Evolutionary conservation across 2,888 invertebrate species (phyloP).

Genomic region (Agriopis leucophaearia): DNA sequence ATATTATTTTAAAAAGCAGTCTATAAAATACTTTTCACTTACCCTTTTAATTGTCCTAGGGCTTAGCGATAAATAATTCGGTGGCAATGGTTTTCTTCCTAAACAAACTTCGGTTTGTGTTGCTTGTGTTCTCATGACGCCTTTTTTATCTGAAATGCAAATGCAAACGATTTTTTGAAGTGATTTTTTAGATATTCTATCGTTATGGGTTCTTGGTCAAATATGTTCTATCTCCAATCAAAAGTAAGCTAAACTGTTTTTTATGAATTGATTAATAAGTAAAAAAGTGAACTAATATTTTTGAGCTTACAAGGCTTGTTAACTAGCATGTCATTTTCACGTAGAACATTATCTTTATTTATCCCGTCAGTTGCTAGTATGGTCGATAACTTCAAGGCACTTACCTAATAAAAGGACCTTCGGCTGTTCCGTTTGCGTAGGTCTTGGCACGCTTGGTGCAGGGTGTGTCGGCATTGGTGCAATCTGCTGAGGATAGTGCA

Average conservation of each 20-base stretch:
- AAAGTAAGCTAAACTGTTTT: neutral
- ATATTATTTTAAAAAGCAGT: neutral
- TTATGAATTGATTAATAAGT: neutral
- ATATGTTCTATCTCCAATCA: neutral
- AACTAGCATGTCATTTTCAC: neutral
- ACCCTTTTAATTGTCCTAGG: conserved; percentile 94
- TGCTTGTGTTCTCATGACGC: conserved; percentile 96
- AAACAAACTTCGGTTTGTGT: conserved; percentile 94
- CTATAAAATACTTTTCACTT: conserved; percentile 49
- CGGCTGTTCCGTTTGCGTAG: conserved; percentile 76
- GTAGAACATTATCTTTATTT: no score
- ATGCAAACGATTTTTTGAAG: neutral
- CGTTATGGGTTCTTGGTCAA: neutral
- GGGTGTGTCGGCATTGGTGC: conserved; percentile 69
- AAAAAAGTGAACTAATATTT: neutral
- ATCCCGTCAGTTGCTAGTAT: no score
- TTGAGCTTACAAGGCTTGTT: neutral
- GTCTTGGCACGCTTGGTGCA: conserved; percentile 60
- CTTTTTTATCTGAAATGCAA: conserved; percentile 90
- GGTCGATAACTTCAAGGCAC: conserved; percentile 24
- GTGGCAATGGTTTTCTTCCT: conserved; percentile 90
- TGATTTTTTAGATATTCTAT: neutral
- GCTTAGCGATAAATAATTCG: conserved; percentile 90
- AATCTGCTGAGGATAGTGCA: conserved; percentile 79
- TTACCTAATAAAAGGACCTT: conserved; percentile 87